These are phyloP conservation scores for Pogonus chalceus DNA, from an alignment of 1,140 invertebrate species.

Conservation along the genomic window DNA sequence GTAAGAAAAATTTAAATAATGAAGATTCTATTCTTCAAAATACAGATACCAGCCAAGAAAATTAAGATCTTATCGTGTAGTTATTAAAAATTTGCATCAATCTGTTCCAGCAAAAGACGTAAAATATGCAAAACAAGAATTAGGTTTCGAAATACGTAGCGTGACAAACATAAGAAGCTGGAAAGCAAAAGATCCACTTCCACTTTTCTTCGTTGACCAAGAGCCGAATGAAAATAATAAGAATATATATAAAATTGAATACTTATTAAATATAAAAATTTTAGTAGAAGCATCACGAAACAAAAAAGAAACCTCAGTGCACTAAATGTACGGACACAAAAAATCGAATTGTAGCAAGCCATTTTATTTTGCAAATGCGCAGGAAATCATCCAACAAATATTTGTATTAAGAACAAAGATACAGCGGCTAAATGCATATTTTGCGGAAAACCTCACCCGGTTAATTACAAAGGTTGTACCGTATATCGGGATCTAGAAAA, in stretches of 20 bases:
- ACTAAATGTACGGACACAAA: slow-evolving; percentile 31
- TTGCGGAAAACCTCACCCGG: slow-evolving; percentile 30
- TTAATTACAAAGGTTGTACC: slow-evolving; percentile 31
- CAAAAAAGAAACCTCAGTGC: slow-evolving; percentile 27
- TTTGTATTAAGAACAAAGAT: slow-evolving; percentile 29
- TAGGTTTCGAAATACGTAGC: slow-evolving; percentile 17
- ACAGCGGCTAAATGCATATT: slow-evolving; percentile 26
- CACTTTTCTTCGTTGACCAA: slow-evolving; percentile 30
- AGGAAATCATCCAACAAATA: slow-evolving; percentile 25
- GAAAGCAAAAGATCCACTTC: slow-evolving; percentile 24
- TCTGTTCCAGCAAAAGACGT: slow-evolving; percentile 13
- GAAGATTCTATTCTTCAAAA: no score
- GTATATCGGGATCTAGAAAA: slow-evolving; percentile 23
- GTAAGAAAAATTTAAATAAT: no score
- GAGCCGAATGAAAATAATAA: slow-evolving; percentile 29
- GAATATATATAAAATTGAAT: slow-evolving; percentile 28
- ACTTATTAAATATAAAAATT: slow-evolving; percentile 24
- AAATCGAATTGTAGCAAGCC: slow-evolving; percentile 26
- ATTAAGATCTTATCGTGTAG: slow-evolving; percentile 7
- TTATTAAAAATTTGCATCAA: slow-evolving; percentile 20
- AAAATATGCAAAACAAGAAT: slow-evolving; percentile 14
- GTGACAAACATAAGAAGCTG: slow-evolving; percentile 21
- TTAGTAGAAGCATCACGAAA: slow-evolving; percentile 26
- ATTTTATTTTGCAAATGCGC: slow-evolving; percentile 33
- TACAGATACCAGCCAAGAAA: background rate